A percentile compares a stretch with the other conserved stretches of the same genome.
Evolutionary conservation across 2,888 invertebrate genomes (phyloP).

Genomic region (Phalangium opilio): DNA sequence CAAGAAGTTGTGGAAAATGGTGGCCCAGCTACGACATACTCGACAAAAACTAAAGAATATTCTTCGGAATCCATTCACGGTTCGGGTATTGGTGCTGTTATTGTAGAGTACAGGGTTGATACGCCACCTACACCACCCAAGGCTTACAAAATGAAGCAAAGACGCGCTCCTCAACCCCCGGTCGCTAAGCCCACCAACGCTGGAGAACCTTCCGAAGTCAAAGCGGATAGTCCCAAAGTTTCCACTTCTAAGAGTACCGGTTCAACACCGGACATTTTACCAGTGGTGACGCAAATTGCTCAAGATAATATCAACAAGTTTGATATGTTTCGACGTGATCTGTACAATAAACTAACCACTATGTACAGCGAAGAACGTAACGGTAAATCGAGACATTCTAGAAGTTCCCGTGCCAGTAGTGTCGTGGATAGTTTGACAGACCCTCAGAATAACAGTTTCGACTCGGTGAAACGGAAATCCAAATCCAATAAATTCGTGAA

Average conservation of each 20-base stretch:
- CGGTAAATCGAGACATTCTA: neutral
- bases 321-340: conserved; percentile 13
- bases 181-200: neutral
- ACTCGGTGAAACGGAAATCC: too few species aligned
- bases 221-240: conserved; percentile 1
- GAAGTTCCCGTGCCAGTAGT: conserved; percentile 10
- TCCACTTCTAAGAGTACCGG: conserved; percentile 6
- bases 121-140: conserved; percentile 13
- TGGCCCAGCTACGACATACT: too few species aligned
- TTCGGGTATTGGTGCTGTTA: conserved; percentile 14
- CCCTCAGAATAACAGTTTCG: neutral
- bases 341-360: conserved; percentile 14
- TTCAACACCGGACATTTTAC: conserved; percentile 4
- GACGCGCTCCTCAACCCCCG: conserved; percentile 13
- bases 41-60: too few species aligned
- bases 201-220: neutral
- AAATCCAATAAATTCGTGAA: too few species aligned
- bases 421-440: neutral
- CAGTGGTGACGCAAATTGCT: neutral
- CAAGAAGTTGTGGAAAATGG: too few species aligned
- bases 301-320: conserved; percentile 12
- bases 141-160: conserved; percentile 7
- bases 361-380: too few species aligned
- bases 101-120: conserved; percentile 12
- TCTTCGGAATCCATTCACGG: conserved; percentile 11